A percentile compares a stretch with the other conserved stretches of the same genome.
phyloP scores from a whole-genome alignment of 2,113 vertebrate species.

The Pseudorectes ferrugineus region DNA sequence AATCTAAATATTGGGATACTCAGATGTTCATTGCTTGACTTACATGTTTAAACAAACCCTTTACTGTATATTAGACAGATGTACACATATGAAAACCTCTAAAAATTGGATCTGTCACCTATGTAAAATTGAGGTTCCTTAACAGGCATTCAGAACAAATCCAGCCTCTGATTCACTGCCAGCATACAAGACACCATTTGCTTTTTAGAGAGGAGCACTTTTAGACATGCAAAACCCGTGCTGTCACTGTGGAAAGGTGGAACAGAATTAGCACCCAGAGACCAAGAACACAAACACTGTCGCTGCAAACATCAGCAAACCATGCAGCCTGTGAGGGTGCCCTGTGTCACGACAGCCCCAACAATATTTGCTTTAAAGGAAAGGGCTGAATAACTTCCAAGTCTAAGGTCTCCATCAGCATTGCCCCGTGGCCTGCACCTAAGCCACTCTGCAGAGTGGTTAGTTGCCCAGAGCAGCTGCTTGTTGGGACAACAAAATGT shows the following conservation, averaged over 20 bases:
- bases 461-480: neutral
- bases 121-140: neutral
- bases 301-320: neutral
- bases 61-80: neutral
- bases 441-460: neutral
- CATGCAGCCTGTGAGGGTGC: neutral
- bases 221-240: neutral
- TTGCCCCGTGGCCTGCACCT: neutral
- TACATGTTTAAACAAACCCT: neutral
- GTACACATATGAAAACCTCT: neutral
- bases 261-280: neutral
- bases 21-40: neutral
- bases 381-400: neutral
- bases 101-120: neutral
- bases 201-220: neutral
- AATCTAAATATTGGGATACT: neutral
- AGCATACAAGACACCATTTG: neutral
- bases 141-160: neutral
- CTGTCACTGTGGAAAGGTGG: neutral
- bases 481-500: neutral
- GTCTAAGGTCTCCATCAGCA: neutral
- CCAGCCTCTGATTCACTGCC: neutral
- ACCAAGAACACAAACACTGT: neutral
- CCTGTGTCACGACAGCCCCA: fast-evolving
- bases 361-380: neutral